phyloP scores from a whole-genome alignment of 1,140 invertebrate genomes.

The Calephelis nemesis region DNA sequence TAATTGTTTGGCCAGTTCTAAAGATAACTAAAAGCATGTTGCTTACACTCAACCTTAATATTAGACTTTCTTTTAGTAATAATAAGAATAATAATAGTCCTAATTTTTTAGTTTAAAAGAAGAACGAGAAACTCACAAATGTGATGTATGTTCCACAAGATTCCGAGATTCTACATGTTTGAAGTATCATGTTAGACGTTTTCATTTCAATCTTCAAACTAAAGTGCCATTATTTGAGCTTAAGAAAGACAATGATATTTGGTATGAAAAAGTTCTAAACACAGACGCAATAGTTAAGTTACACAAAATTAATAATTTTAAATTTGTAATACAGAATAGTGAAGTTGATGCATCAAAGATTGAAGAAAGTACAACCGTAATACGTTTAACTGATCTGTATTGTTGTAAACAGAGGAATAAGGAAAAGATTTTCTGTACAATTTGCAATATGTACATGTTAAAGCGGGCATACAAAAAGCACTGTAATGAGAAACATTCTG shows the following conservation, averaged over 20 bases:
- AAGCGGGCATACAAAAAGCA: conserved; percentile 7
- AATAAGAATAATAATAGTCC: no score
- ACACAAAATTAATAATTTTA: not conserved
- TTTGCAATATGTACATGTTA: conserved; percentile 1
- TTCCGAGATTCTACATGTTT: conserved; percentile 2
- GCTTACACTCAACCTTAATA: no score
- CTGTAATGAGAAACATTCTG: not conserved
- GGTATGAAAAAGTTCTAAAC: conserved; percentile 6
- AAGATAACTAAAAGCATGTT: no score
- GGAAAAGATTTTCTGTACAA: conserved; percentile 4
- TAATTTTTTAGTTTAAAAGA: not conserved
- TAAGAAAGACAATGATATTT: conserved; percentile 5
- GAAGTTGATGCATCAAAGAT: not conserved
- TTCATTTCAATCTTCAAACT: not conserved
- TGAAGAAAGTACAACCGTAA: not conserved
- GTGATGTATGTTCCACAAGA: conserved; percentile 1
- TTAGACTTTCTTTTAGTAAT: no score
- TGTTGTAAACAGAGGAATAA: not conserved
- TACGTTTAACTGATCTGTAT: not conserved
- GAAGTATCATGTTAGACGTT: conserved; percentile 3
- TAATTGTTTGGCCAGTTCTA: no score
- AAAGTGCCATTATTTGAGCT: conserved; percentile 1
- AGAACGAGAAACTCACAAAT: not conserved
- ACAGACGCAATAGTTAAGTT: not conserved
- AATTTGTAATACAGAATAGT: conserved; percentile 7